A percentile compares a stretch with the other conserved stretches of the same genome.
Conservation (phyloP, 2,113 vertebrate genomes). For the Ceuthmochares aereus region DNA sequence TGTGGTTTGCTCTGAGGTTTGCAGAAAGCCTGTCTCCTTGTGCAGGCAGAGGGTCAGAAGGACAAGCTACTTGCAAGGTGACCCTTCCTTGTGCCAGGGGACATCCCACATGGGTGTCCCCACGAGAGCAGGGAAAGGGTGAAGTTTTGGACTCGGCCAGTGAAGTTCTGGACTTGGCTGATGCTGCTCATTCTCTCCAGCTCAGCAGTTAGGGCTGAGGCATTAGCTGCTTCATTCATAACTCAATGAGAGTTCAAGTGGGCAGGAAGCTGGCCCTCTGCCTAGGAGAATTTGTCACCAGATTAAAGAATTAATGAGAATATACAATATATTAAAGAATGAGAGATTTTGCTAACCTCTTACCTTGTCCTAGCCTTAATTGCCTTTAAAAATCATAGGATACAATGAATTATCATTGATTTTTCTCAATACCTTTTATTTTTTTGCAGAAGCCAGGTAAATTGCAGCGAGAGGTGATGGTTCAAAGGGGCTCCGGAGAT, state of each 20-base stretch:
- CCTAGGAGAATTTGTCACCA: slow-evolving; percentile 64
- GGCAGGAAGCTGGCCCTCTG: slow-evolving; percentile 66
- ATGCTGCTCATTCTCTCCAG: background rate
- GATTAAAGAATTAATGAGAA: slow-evolving; percentile 68
- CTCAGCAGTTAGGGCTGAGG: background rate
- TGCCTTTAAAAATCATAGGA: slow-evolving; percentile 60
- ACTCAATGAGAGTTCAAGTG: slow-evolving; percentile 19
- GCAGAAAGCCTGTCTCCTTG: background rate
- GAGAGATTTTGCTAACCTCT: slow-evolving; percentile 68
- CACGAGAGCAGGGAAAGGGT: accelerated
- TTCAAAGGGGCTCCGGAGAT: background rate
- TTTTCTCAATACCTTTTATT: slow-evolving; percentile 51
- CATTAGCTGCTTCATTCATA: slow-evolving; percentile 16
- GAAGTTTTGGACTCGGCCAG: accelerated
- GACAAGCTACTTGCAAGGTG: background rate
- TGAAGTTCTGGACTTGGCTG: accelerated
- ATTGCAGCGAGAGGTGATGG: background rate
- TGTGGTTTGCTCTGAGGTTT: accelerated
- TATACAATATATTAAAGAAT: slow-evolving; percentile 67
- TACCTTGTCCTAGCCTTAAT: slow-evolving; percentile 69
- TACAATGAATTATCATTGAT: slow-evolving; percentile 69
- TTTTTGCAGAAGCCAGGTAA: slow-evolving; percentile 17
- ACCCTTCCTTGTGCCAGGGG: accelerated
- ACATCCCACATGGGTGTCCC: too few species aligned
- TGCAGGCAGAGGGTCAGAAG: background rate